phyloP scores from a whole-genome alignment of 2,113 vertebrate genomes.

The Dicaeum eximium region DNA sequence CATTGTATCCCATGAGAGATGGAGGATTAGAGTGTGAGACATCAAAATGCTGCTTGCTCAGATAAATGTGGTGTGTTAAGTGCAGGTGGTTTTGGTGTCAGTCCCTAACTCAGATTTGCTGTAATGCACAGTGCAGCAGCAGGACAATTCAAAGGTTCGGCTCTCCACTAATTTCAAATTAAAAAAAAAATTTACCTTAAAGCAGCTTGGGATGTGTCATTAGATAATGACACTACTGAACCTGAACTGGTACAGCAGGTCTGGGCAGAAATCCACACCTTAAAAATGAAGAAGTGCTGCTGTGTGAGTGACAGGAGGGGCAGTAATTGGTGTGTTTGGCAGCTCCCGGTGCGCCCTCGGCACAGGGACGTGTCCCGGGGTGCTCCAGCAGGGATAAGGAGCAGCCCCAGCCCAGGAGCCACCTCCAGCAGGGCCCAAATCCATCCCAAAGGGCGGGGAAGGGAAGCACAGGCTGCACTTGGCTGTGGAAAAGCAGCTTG shows the following conservation, averaged over 20 bases:
- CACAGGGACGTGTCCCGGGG: accelerated
- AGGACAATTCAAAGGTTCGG: neutral
- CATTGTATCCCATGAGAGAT: accelerated
- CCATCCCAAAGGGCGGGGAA: accelerated
- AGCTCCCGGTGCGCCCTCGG: accelerated
- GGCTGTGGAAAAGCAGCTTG: neutral
- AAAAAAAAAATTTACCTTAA: neutral
- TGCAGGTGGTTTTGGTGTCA: neutral
- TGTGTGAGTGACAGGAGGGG: neutral
- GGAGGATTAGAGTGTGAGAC: neutral
- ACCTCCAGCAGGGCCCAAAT: neutral
- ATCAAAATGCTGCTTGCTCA: neutral
- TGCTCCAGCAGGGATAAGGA: neutral
- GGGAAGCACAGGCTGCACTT: neutral
- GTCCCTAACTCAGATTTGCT: neutral
- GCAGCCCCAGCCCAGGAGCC: accelerated
- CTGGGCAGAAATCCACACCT: slow-evolving; percentile 35
- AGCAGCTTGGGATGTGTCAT: neutral
- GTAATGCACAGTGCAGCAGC: neutral
- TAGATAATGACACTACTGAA: neutral
- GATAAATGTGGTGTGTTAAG: neutral
- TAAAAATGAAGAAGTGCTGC: neutral
- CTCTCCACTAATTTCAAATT: neutral
- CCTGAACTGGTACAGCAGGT: slow-evolving; percentile 22
- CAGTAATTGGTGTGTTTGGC: neutral